Base-by-base conservation (phyloP, 2,888 invertebrate genomes). In the Amitus sp. region DNA sequence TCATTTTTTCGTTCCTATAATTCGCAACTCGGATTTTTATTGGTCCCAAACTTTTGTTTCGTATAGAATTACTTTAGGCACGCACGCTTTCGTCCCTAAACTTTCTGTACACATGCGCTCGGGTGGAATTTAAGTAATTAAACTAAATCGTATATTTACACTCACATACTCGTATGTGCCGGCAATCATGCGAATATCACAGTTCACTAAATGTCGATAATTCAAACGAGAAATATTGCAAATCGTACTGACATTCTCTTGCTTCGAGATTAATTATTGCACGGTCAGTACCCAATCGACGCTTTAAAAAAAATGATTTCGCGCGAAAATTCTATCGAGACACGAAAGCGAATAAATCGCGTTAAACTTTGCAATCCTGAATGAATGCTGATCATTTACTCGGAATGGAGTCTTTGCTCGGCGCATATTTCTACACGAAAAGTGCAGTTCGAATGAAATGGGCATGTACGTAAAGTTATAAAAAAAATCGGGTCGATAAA, bases 141-240 rank as follows among this genome's bases (percentile, higher is more conserved):
- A 50, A 58, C 55, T 34, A 58, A 59, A 53, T 50, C 54, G 52
- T 56, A 42, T 70, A 71, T 73, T 58, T 71, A 73, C 68, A 73
- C 66, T 63, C 61, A 68, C 66, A 70, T 65, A 70, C 63, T 68
- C 61, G 68, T 67, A 67, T 65, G 64, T 64, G 28, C 69, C 68
- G 73, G 62, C 71, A 75, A 68, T 73, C 72, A 70, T 67, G 69
- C 72, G 73, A 74, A 74, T 77, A 76, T 77, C 77, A 77, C 77
- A 77, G 76, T 71, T 74, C 67, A 75, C 70, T 72, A 76, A 74
- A 73, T 69, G 49, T 59, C 49, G 52, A 33, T 62, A 62, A 50
- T 53, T 57, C 47, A 58, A 62, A 43, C 27, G 51, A 47, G 42
- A 58, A 63, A 50, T 58, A 37, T 47, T 57, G 42, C 47, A 19